These are phyloP conservation scores for Dipodomys ordii DNA, from an alignment of 2,113 vertebrate genomes.

Conservation along the genomic window DNA sequence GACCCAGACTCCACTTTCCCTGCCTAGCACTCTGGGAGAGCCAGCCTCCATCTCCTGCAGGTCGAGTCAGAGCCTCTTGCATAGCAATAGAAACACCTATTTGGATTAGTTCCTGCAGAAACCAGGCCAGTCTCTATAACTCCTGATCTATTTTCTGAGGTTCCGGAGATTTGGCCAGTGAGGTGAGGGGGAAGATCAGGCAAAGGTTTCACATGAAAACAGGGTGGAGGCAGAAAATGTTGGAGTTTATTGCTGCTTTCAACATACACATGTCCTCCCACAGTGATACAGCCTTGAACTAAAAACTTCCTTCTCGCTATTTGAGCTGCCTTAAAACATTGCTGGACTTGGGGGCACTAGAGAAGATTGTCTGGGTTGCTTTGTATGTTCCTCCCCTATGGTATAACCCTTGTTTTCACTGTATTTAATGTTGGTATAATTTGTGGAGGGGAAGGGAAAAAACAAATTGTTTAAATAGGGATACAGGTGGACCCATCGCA, in stretches of 20 bases:
- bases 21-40: too few species aligned
- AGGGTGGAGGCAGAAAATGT: neutral
- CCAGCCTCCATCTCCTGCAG: too few species aligned
- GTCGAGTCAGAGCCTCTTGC: neutral
- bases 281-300: neutral
- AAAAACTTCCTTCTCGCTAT: neutral
- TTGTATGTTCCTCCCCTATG: too few species aligned
- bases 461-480: too few species aligned
- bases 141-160: neutral
- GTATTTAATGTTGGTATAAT: too few species aligned
- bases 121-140: neutral
- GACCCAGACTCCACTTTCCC: too few species aligned
- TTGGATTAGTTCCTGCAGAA: neutral
- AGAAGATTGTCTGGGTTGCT: neutral
- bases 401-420: too few species aligned
- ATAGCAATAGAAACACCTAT: neutral
- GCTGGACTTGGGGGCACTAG: neutral
- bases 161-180: neutral
- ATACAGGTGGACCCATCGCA: too few species aligned
- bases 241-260: too few species aligned
- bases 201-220: neutral
- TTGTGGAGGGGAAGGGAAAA: too few species aligned
- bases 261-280: neutral
- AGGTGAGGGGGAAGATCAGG: neutral
- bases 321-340: neutral